Evolutionary conservation across 2,797 vertebrate genomes (phyloP).

Genomic region (Sebastes diaconus): DNA sequence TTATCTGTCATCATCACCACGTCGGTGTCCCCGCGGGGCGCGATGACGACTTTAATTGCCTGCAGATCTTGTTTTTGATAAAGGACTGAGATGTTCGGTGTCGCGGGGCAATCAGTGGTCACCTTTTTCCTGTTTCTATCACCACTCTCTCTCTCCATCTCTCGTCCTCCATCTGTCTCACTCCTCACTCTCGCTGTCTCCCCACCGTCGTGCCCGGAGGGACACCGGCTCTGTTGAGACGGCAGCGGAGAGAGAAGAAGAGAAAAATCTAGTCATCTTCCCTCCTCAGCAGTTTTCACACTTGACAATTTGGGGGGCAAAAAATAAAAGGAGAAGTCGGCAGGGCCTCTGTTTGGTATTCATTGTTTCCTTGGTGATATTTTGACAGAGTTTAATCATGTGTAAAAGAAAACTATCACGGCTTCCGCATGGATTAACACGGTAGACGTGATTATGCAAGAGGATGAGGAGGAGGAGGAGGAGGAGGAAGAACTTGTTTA

Average conservation of each 20-base stretch:
- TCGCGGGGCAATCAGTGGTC: constrained; percentile 41
- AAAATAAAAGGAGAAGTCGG: constrained; percentile 25
- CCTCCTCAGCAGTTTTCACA: constrained; percentile 61
- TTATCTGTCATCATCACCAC: constrained; percentile 47
- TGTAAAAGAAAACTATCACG: constrained; percentile 62
- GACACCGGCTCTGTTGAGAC: constrained; percentile 9
- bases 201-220: constrained; percentile 16
- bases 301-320: constrained; percentile 40
- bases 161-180: constrained; percentile 13
- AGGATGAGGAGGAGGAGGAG: constrained; percentile 40
- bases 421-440: constrained; percentile 59
- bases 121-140: constrained; percentile 35
- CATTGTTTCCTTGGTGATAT: constrained; percentile 58
- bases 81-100: constrained; percentile 9
- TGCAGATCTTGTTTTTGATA: constrained; percentile 62
- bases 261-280: constrained; percentile 8
- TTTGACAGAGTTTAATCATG: constrained; percentile 70
- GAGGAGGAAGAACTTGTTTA: constrained; percentile 39
- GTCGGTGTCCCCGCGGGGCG: constrained; percentile 15
- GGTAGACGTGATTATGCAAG: constrained; percentile 52
- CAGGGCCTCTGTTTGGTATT: constrained; percentile 57
- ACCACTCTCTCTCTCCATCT: not conserved
- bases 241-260: not conserved
- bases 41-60: constrained; percentile 47
- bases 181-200: constrained; percentile 5